Evolutionary conservation across 2,113 vertebrate species (phyloP).

Genomic region (Daboia siamensis): DNA sequence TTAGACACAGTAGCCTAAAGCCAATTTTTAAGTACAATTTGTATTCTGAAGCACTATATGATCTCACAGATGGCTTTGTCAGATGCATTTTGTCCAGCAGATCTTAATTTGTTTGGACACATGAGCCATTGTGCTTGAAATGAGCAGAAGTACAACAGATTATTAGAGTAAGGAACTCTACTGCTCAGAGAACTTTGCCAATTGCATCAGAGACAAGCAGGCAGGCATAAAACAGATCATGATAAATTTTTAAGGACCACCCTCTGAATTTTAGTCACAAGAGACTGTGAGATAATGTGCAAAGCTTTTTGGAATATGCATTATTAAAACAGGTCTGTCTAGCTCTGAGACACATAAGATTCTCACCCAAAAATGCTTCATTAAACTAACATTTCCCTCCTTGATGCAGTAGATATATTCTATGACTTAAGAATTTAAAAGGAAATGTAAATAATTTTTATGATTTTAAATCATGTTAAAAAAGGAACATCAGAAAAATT

Average conservation of each 20-base stretch:
- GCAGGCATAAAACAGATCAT: constrained; percentile 56
- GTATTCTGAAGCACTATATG: constrained; percentile 32
- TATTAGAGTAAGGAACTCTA: constrained; percentile 45
- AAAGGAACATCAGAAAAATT: neutral
- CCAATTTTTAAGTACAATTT: constrained; percentile 36
- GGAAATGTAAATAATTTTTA: neutral
- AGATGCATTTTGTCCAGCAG: constrained; percentile 29
- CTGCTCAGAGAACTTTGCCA: constrained; percentile 52
- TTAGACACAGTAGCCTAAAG: constrained; percentile 35
- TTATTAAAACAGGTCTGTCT: constrained; percentile 63
- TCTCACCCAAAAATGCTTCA: neutral
- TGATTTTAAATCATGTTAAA: neutral
- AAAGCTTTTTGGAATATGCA: constrained; percentile 51
- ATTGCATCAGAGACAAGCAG: constrained; percentile 59
- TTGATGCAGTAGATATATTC: neutral
- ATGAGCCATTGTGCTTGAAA: constrained; percentile 53
- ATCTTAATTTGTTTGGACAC: constrained; percentile 60
- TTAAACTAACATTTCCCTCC: constrained; percentile 1
- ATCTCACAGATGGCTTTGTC: constrained; percentile 36
- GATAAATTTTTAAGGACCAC: constrained; percentile 71
- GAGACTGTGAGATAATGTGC: constrained; percentile 60
- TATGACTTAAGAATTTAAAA: neutral
- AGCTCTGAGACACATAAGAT: constrained; percentile 34
- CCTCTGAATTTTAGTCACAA: constrained; percentile 52
- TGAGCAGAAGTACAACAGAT: constrained; percentile 52